A percentile compares a stretch with the other conserved stretches of the same genome.
Evolutionary conservation across 2,797 vertebrate species (phyloP).

Genomic region (Halcyon smyrnensis): DNA sequence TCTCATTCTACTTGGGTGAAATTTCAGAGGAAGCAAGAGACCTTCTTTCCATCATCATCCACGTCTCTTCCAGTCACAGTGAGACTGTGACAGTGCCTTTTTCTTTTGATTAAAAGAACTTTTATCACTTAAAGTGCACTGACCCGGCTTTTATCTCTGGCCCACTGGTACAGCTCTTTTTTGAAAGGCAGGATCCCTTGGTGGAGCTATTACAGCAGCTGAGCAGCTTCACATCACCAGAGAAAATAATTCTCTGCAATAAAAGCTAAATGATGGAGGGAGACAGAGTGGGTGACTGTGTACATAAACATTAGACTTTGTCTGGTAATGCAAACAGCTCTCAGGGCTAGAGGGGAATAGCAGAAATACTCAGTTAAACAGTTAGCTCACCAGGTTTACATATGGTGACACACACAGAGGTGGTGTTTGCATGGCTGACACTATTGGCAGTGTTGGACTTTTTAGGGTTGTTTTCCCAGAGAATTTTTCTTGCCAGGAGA

Average conservation of each 20-base stretch:
- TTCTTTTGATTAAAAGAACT: constrained; percentile 4
- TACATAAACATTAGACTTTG: constrained; percentile 1
- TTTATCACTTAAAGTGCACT: background rate
- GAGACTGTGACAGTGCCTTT: background rate
- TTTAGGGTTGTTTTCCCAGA: constrained; percentile 8
- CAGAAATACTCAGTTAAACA: constrained; percentile 23
- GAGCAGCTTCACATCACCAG: accelerated
- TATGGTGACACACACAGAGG: background rate
- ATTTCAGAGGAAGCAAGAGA: background rate
- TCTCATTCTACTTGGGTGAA: background rate
- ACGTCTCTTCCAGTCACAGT: background rate
- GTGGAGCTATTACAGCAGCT: background rate
- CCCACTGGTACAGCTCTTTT: background rate
- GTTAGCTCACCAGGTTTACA: background rate
- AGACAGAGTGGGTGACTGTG: constrained; percentile 1
- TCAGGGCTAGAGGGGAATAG: background rate
- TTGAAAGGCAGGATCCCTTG: background rate
- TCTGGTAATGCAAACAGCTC: background rate
- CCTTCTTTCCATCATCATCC: background rate
- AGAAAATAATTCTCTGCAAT: background rate
- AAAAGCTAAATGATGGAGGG: background rate
- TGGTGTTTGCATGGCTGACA: background rate
- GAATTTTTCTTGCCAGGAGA: constrained; percentile 3
- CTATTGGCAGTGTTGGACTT: background rate
- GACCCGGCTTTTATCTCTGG: background rate